Conservation (phyloP, 2,797 vertebrate genomes). For the Chelonia mydas region DNA sequence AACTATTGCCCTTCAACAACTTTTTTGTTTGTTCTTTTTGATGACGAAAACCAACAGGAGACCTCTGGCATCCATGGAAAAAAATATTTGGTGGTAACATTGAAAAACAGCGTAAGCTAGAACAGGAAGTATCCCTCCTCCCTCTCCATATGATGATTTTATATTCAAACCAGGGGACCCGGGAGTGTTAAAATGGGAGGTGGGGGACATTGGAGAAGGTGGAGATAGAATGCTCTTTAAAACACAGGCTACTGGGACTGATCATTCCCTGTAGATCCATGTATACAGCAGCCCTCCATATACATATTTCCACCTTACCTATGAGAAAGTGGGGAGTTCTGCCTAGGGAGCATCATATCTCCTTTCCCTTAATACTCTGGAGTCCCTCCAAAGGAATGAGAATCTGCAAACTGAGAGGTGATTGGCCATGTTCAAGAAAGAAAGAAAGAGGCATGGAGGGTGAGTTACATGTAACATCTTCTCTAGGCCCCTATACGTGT, state of each 20-base stretch:
- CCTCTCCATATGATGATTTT: background rate
- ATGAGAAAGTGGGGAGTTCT: background rate
- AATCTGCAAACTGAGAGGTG: fast-evolving
- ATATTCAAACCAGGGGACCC: background rate
- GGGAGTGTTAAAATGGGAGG: background rate
- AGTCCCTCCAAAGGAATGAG: fast-evolving
- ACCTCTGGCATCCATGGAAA: background rate
- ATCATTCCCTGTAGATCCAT: background rate
- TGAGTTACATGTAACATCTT: background rate
- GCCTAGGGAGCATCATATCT: background rate
- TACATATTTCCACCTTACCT: background rate
- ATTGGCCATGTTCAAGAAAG: fast-evolving
- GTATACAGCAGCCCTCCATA: fast-evolving
- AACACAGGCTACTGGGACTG: background rate
- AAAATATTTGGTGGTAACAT: background rate
- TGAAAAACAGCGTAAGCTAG: background rate
- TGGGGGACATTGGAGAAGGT: background rate
- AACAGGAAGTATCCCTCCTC: background rate
- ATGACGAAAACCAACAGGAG: background rate
- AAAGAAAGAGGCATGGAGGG: fast-evolving
- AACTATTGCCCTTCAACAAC: background rate
- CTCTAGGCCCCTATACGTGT: background rate
- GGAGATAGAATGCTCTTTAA: background rate
- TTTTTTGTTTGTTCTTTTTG: background rate
- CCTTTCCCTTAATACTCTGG: background rate